Evolutionary conservation across 2,888 invertebrate species (phyloP).

Genomic region (Achlya flavicornis): DNA sequence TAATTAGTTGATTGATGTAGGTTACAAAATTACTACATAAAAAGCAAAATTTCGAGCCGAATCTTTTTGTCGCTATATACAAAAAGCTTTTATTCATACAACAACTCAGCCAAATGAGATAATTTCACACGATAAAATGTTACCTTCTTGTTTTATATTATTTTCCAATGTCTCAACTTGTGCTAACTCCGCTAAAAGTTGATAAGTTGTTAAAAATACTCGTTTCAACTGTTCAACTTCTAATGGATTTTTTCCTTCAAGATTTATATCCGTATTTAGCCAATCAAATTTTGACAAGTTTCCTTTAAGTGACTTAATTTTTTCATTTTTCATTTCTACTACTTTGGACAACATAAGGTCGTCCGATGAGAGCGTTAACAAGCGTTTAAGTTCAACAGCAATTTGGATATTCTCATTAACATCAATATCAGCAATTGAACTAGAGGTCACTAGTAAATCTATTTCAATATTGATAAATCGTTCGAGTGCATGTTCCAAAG

Average conservation of each 20-base stretch:
- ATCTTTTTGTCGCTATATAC: slow-evolving; percentile 22
- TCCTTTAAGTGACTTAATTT: slow-evolving; percentile 34
- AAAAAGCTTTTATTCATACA: slow-evolving; percentile 30
- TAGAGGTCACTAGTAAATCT: slow-evolving; percentile 34
- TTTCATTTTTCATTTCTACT: slow-evolving; percentile 38
- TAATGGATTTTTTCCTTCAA: slow-evolving; percentile 36
- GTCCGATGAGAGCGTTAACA: slow-evolving; percentile 28
- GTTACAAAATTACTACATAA: neutral
- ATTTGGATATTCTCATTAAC: slow-evolving; percentile 42
- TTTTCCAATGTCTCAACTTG: slow-evolving; percentile 30
- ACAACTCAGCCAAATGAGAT: slow-evolving; percentile 27
- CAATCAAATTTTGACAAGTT: slow-evolving; percentile 52
- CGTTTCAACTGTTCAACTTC: slow-evolving; percentile 45
- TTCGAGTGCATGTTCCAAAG: slow-evolving; percentile 51
- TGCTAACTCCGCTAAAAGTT: slow-evolving; percentile 48
- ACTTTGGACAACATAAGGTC: slow-evolving; percentile 25
- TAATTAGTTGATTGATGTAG: neutral
- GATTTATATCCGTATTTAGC: slow-evolving; percentile 44
- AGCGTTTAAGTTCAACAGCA: slow-evolving; percentile 42
- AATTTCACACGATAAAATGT: slow-evolving; percentile 30
- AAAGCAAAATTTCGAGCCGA: neutral
- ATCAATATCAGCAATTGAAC: slow-evolving; percentile 35
- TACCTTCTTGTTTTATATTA: slow-evolving; percentile 41
- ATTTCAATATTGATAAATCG: slow-evolving; percentile 47
- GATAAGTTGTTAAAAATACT: slow-evolving; percentile 48